Evolutionary conservation across 2,888 invertebrate genomes (phyloP).

Genomic region (Proisotoma minuta): DNA sequence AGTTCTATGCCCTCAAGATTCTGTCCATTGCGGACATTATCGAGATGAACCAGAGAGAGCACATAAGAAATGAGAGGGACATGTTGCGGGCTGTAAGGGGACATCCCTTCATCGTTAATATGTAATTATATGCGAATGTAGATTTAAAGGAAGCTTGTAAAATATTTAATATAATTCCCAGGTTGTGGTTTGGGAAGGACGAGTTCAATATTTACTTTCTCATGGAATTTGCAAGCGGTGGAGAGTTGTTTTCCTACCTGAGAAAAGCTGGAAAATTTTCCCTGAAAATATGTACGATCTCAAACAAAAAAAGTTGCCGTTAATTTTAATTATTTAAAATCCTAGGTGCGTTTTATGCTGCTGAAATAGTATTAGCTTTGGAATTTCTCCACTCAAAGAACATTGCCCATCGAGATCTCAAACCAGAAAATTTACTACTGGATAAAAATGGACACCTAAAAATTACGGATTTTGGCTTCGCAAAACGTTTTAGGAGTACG

Average conservation of each 20-base stretch:
- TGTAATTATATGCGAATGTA: slow-evolving; percentile 61
- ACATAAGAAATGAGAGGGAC: slow-evolving; percentile 94
- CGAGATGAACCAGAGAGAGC: slow-evolving; percentile 90
- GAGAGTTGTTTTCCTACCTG: slow-evolving; percentile 93
- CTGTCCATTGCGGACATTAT: slow-evolving; percentile 89
- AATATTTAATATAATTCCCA: slow-evolving; percentile 51
- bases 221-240: slow-evolving; percentile 93
- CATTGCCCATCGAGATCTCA: slow-evolving; percentile 79
- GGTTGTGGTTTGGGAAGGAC: slow-evolving; percentile 88
- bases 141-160: not conserved
- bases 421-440: slow-evolving; percentile 82
- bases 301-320: not conserved
- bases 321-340: not conserved
- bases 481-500: slow-evolving; percentile 72
- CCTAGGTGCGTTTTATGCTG: slow-evolving; percentile 57
- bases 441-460: slow-evolving; percentile 92
- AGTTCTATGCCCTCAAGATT: slow-evolving; percentile 89
- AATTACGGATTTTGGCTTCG: slow-evolving; percentile 97
- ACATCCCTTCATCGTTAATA: slow-evolving; percentile 93
- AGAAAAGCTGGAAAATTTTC: slow-evolving; percentile 83
- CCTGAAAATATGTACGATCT: slow-evolving; percentile 59
- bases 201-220: slow-evolving; percentile 91
- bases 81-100: slow-evolving; percentile 76
- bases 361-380: slow-evolving; percentile 88
- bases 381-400: slow-evolving; percentile 87